A percentile compares a stretch with the other conserved stretches of the same genome.
phyloP scores from a whole-genome alignment of 2,888 invertebrate genomes.

The Agonopterix alstromeriana region DNA sequence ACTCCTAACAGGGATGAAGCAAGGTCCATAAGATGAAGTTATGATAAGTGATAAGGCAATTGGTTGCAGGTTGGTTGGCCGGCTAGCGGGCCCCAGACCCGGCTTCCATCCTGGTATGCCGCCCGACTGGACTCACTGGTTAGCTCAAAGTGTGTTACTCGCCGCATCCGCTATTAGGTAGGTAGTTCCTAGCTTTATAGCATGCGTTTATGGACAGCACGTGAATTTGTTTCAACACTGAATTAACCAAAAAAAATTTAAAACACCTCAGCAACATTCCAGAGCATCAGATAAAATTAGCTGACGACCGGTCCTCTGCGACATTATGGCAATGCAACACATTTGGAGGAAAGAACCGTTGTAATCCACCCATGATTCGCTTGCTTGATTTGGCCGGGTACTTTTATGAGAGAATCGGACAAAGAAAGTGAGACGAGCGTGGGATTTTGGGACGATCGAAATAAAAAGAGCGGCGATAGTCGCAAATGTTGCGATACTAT shows the following conservation, averaged over 20 bases:
- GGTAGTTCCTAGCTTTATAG: constrained; percentile 19
- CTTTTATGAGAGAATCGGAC: constrained; percentile 19
- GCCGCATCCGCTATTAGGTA: constrained; percentile 33
- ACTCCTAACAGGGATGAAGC: neutral
- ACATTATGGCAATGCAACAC: constrained; percentile 14
- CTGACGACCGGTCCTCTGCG: neutral
- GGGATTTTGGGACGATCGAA: constrained; percentile 47
- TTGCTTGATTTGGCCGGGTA: constrained; percentile 37
- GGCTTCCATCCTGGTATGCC: constrained; percentile 43
- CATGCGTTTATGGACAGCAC: neutral
- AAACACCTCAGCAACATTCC: constrained; percentile 9
- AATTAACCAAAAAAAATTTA: neutral
- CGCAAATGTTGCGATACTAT: constrained; percentile 19
- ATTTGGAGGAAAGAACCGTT: constrained; percentile 41
- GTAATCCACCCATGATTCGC: constrained; percentile 38
- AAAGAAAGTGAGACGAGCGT: constrained; percentile 54
- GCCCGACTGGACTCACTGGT: constrained; percentile 40
- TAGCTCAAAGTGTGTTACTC: constrained; percentile 36
- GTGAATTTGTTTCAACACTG: too few species aligned
- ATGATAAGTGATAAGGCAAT: constrained; percentile 19
- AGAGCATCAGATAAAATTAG: neutral
- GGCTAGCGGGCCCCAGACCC: constrained; percentile 25
- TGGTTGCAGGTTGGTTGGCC: constrained; percentile 12
- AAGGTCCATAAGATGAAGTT: constrained; percentile 11
- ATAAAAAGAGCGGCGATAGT: constrained; percentile 27